Base-by-base conservation (phyloP, 30 jellyfish, hydroid and myxozoan genomes). In the Hydra vulgaris region DNA sequence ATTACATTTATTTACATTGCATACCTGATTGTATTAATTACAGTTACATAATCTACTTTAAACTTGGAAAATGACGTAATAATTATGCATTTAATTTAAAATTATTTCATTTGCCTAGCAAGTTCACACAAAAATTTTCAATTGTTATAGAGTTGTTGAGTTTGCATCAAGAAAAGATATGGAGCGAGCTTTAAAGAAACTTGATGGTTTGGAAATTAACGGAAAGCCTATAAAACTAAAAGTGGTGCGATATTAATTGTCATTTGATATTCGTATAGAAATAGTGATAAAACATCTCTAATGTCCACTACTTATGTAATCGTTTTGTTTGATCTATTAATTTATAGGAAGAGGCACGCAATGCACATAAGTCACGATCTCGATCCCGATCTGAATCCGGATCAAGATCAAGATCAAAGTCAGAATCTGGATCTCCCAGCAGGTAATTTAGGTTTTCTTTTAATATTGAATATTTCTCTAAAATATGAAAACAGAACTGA, bases 191-290 rank as follows among this genome's bases (percentile, higher is more conserved):
- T 72, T 68, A 66, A 86, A 83, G 72, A 75, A 81, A 19, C 83
- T 86, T 5, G 83, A 91, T 76, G 98, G 98, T 0, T 18, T 76
- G 53, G 98, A 91, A 53, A 91, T 91, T 84, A 91, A 91, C 79
- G 98, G 98, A 16, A 86, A 87, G 72, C 88, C 89, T 5, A 91
- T 91, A 24, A 85, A 79, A 72, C 40, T 91, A 25, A 95, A 90
- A 82, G 74, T 90, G 0, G 97, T n/a, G n/a, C 86, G 70, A 85
- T 95, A 85, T 8, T 54, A 21, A 17, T 18, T 27, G 16, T 15
- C 22, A 18, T 17, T 15, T 15, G 79, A 71, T 54, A 15, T 12
- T 71, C 16, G 22, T 71, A 56, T 56, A 56, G 72, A 56, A 56
- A 15, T 16, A 15, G n/a, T 56, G n/a, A 56, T 56, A 56, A n/a